Percentiles rank a stretch among this genome's conserved stretches.
phyloP scores from a whole-genome alignment of 1,140 invertebrate species.

The Hetaerina americana region DNA sequence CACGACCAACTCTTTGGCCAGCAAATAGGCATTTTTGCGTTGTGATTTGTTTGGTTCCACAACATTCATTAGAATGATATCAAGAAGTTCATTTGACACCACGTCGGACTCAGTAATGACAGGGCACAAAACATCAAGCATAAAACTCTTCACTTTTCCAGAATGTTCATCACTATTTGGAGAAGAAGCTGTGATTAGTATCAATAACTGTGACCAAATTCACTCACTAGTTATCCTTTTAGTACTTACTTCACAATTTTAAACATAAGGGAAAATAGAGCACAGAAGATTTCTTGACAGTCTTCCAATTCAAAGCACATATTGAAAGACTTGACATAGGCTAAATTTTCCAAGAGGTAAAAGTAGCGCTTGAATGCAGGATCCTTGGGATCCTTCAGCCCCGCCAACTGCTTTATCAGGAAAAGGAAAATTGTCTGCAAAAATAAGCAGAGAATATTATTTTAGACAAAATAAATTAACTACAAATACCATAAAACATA shows the following conservation, averaged over 20 bases:
- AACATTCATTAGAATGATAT: constrained; percentile 88
- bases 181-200: constrained; percentile 9
- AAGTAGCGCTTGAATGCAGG: constrained; percentile 96
- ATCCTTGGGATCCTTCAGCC: constrained; percentile 90
- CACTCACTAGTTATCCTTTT: not conserved
- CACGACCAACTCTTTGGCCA: constrained; percentile 83
- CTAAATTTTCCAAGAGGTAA: constrained; percentile 88
- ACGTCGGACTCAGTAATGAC: constrained; percentile 91
- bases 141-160: constrained; percentile 89
- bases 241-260: constrained; percentile 81
- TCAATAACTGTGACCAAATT: constrained; percentile 8
- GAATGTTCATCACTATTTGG: constrained; percentile 79
- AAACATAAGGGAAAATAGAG: constrained; percentile 90
- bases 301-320: constrained; percentile 98
- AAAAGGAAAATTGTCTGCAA: constrained; percentile 86
- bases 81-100: constrained; percentile 83
- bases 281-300: constrained; percentile 92
- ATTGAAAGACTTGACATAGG: constrained; percentile 97
- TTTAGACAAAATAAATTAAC: too few relatives aligned
- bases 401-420: constrained; percentile 86
- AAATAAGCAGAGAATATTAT: too few relatives aligned
- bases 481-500: too few relatives aligned
- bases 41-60: constrained; percentile 90
- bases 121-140: constrained; percentile 87
- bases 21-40: constrained; percentile 75